phyloP scores from a whole-genome alignment of 2,113 vertebrate species.

The Dolichallabes microphthalmus region DNA sequence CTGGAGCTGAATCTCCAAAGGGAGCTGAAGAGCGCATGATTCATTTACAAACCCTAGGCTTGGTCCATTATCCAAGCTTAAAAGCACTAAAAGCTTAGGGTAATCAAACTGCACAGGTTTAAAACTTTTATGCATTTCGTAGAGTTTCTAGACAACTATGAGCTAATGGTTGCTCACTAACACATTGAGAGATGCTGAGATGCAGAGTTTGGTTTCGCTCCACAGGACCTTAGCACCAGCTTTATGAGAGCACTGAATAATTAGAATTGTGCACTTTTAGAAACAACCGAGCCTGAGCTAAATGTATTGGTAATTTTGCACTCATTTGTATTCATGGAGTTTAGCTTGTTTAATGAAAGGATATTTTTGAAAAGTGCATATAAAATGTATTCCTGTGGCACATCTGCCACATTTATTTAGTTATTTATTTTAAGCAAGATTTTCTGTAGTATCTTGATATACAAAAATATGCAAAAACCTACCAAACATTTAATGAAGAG shows the following conservation, averaged over 20 bases:
- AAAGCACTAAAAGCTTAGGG: conserved; percentile 19
- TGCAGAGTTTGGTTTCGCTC: conserved; percentile 15
- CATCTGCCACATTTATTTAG: not conserved
- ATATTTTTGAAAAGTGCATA: not conserved
- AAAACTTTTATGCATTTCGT: conserved; percentile 23
- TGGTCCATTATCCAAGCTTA: conserved; percentile 13
- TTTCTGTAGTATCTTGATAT: not conserved
- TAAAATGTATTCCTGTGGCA: not conserved
- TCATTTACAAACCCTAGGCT: conserved; percentile 23
- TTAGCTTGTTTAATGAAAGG: conserved; percentile 14
- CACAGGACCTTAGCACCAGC: conserved; percentile 15
- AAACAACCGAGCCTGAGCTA: not conserved
- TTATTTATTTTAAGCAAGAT: not conserved
- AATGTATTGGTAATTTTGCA: conserved; percentile 4
- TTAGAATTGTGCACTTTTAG: conserved; percentile 25
- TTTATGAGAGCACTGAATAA: not conserved
- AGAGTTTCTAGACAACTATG: conserved; percentile 21
- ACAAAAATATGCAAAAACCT: not conserved
- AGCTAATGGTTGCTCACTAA: conserved; percentile 15
- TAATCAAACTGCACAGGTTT: conserved; percentile 13
- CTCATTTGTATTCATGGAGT: conserved; percentile 28
- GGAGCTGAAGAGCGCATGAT: not conserved
- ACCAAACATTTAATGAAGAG: not conserved
- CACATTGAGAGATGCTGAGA: conserved; percentile 25
- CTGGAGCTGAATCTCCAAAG: conserved; percentile 1